Evolutionary conservation across 2,888 invertebrate species (phyloP).

Genomic region (Drosophila lacicola): DNA sequence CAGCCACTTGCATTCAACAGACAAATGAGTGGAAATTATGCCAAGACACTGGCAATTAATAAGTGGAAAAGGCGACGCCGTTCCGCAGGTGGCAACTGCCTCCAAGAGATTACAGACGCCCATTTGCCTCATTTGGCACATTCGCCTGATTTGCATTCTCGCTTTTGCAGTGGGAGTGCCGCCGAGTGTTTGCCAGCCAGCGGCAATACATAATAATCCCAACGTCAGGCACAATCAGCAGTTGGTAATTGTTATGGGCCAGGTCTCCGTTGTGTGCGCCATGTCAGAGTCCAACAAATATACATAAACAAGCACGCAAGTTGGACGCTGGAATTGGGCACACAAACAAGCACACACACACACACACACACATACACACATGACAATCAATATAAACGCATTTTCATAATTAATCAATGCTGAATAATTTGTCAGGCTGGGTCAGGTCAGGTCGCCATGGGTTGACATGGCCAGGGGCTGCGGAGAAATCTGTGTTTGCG

Average conservation of each 20-base stretch:
- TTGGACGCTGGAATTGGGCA: constrained; percentile 44
- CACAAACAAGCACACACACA: constrained; percentile 15
- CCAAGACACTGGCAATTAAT: constrained; percentile 81
- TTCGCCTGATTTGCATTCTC: constrained; percentile 58
- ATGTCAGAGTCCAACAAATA: constrained; percentile 53
- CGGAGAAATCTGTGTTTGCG: constrained; percentile 13
- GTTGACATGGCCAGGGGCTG: constrained; percentile 31
- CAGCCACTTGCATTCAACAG: constrained; percentile 76
- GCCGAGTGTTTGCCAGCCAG: constrained; percentile 63
- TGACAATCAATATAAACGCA: constrained; percentile 79
- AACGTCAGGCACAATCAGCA: constrained; percentile 48
- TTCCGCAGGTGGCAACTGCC: constrained; percentile 48
- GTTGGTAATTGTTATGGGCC: constrained; percentile 66
- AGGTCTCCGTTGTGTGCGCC: constrained; percentile 15
- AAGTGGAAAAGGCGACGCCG: constrained; percentile 64
- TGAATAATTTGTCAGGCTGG: constrained; percentile 74
- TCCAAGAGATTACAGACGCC: constrained; percentile 45
- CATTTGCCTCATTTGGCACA: constrained; percentile 41
- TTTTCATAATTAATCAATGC: constrained; percentile 81
- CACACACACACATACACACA: constrained; percentile 1
- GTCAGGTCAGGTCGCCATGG: constrained; percentile 39
- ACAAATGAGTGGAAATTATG: constrained; percentile 80
- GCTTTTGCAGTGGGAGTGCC: constrained; percentile 15
- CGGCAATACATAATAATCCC: constrained; percentile 72
- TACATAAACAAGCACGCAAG: constrained; percentile 73